Evolutionary conservation across 2,113 vertebrate species (phyloP).

Genomic region (Zonotrichia leucophrys): DNA sequence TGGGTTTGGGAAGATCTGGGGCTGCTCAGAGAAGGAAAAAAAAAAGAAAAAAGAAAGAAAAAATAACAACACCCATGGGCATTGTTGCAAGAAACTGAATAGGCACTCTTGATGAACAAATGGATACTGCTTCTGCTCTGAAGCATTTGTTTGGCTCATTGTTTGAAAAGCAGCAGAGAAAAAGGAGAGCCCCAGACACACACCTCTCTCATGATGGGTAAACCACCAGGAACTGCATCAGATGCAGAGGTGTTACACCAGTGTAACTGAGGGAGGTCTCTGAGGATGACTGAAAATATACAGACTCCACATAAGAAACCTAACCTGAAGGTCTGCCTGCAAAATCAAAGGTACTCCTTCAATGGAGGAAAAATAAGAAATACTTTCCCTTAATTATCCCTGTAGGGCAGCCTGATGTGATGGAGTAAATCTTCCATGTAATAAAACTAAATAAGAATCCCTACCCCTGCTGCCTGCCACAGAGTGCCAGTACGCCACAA

Average conservation of each 20-base stretch:
- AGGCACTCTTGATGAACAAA: neutral
- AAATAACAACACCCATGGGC: neutral
- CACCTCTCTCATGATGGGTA: neutral
- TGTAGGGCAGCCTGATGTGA: neutral
- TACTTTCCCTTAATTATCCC: conserved; percentile 14
- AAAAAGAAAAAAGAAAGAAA: neutral
- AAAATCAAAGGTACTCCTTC: conserved; percentile 37
- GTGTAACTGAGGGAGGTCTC: neutral
- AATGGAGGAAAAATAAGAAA: neutral
- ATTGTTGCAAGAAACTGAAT: neutral
- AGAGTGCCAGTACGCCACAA: neutral
- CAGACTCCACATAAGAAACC: neutral
- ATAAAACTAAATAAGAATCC: conserved; percentile 51
- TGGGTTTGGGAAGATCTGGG: conserved; percentile 10
- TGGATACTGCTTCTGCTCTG: neutral
- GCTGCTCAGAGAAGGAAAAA: neutral
- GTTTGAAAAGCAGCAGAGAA: neutral
- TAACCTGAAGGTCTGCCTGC: neutral
- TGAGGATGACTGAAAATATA: neutral
- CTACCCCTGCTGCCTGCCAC: neutral
- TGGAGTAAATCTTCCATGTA: conserved; percentile 10
- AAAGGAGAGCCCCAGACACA: neutral
- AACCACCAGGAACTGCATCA: neutral
- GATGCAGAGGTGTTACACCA: neutral
- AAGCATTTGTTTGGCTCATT: neutral